phyloP scores from a whole-genome alignment of 2,113 vertebrate genomes.

The Rhinolophus ferrumequinum region DNA sequence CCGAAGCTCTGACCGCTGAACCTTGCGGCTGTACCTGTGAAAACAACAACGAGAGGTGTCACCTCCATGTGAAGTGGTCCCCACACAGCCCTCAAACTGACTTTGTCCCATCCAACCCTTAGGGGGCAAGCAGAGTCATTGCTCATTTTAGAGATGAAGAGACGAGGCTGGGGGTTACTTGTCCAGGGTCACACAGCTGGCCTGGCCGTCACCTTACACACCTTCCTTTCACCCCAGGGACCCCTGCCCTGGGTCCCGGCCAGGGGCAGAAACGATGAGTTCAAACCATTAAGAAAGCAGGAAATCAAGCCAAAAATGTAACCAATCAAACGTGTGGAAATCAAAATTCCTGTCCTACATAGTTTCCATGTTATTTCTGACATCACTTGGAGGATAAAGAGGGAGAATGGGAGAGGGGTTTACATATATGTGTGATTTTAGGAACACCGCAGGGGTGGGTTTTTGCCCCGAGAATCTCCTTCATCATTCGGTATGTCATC shows the following conservation, averaged over 20 bases:
- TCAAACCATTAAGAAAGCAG: neutral
- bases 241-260: neutral
- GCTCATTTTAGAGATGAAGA: neutral
- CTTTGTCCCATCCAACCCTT: neutral
- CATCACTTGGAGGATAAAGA: neutral
- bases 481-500: neutral
- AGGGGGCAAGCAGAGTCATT: neutral
- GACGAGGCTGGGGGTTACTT: neutral
- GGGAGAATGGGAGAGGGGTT: neutral
- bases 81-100: neutral
- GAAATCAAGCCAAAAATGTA: neutral
- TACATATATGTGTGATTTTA: neutral
- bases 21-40: slow-evolving; percentile 90
- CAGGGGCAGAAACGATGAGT: neutral
- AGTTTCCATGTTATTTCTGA: neutral
- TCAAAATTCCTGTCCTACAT: neutral
- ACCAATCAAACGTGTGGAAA: neutral
- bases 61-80: neutral
- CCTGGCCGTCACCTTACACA: neutral
- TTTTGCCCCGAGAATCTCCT: neutral
- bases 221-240: neutral
- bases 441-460: neutral
- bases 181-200: neutral
- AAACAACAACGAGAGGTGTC: slow-evolving; percentile 61
- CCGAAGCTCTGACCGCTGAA: slow-evolving; percentile 91